phyloP scores from a whole-genome alignment of 2,888 invertebrate species.

The Caenorhabditis sp. region DNA sequence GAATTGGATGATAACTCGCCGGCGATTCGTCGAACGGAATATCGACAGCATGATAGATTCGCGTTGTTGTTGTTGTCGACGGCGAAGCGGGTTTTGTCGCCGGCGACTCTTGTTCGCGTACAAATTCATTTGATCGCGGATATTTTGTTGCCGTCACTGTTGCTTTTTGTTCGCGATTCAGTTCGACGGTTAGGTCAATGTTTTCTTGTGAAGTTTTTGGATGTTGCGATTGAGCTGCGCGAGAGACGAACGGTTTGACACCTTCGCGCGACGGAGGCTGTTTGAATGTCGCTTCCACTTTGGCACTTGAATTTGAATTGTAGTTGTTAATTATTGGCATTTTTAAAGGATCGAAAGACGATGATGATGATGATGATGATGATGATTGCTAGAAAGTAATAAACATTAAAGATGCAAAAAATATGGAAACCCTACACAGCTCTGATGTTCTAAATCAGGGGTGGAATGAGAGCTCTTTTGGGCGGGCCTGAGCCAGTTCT shows the following conservation, averaged over 20 bases:
- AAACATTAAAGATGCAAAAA: no score
- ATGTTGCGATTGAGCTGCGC: slow-evolving; percentile 15
- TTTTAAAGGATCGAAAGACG: background rate
- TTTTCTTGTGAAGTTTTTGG: slow-evolving; percentile 7
- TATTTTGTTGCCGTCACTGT: slow-evolving; percentile 48
- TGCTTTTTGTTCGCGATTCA: slow-evolving; percentile 56
- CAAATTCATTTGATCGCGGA: slow-evolving; percentile 15
- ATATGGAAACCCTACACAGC: no score
- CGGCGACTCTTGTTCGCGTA: background rate
- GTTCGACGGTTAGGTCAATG: slow-evolving; percentile 50
- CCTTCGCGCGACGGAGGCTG: slow-evolving; percentile 34
- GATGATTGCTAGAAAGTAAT: no score
- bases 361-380: background rate
- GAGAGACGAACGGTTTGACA: slow-evolving; percentile 33
- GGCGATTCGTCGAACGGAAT: slow-evolving; percentile 55
- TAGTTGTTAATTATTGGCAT: slow-evolving; percentile 23
- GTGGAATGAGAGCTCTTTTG: no score
- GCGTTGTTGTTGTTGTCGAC: slow-evolving; percentile 11
- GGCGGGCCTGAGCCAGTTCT: no score
- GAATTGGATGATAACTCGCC: slow-evolving; percentile 37
- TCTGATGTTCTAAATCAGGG: no score
- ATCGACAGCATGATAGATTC: slow-evolving; percentile 52
- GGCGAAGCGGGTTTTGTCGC: slow-evolving; percentile 7
- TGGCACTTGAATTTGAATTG: slow-evolving; percentile 15
- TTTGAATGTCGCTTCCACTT: slow-evolving; percentile 39